Conservation (phyloP, 2,888 invertebrate genomes). For the Dromius quadrimaculatus region DNA sequence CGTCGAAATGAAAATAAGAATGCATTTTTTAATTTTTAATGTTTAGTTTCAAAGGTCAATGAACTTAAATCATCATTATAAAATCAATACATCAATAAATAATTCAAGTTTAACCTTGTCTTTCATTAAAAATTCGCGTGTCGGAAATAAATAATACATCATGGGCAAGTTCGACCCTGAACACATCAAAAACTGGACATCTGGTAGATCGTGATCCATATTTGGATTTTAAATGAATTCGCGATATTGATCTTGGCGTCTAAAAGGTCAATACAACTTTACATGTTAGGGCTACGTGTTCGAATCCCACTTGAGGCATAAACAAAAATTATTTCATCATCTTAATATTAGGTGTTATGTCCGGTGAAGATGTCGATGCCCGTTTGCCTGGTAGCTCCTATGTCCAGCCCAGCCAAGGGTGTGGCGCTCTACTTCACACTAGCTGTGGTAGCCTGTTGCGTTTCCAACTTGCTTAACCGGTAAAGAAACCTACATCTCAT, state of each 20-base stretch:
- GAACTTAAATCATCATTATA: too few species aligned
- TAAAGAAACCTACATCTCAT: too few species aligned
- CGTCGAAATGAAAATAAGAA: too few species aligned
- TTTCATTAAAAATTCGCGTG: neutral
- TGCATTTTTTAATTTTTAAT: too few species aligned
- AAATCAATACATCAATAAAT: neutral
- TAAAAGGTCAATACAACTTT: too few species aligned
- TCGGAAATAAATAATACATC: neutral
- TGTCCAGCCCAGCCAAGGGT: constrained; percentile 8
- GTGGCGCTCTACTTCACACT: constrained; percentile 11
- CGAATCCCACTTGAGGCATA: too few species aligned
- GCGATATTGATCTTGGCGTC: neutral
- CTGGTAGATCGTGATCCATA: neutral
- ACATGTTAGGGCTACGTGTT: too few species aligned
- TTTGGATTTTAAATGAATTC: neutral
- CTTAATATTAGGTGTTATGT: too few species aligned
- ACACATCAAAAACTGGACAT: neutral
- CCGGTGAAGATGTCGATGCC: constrained; percentile 3
- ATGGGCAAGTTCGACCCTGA: neutral
- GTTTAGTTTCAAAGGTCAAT: too few species aligned
- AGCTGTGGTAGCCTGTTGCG: neutral
- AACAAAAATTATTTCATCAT: too few species aligned
- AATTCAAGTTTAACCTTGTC: neutral
- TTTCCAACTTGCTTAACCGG: constrained; percentile 1
- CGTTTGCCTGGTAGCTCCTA: constrained; percentile 2